Percentiles rank a stretch among this genome's conserved stretches.
Conservation (phyloP, 2,888 invertebrate genomes). For the Imbricaverruca yamaguchii region DNA sequence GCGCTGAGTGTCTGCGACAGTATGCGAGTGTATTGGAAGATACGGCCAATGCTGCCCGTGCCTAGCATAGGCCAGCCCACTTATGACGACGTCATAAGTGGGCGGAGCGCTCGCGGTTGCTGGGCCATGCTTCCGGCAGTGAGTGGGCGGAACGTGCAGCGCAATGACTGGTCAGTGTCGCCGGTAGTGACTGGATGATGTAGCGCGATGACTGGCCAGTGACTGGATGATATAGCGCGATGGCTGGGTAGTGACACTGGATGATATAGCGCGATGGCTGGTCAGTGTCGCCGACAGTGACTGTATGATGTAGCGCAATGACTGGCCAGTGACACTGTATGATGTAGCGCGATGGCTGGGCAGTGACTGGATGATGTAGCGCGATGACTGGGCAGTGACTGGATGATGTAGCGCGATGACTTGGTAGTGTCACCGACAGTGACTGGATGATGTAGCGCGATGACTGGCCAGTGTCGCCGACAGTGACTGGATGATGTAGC, state of each 20-base stretch:
- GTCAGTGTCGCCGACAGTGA: neutral
- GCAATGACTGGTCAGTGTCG: neutral
- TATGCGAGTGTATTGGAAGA: no score
- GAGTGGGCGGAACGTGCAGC: neutral
- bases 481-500: neutral
- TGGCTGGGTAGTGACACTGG: neutral
- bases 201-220: neutral
- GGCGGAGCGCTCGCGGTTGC: neutral
- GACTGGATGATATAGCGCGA: neutral
- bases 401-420: neutral
- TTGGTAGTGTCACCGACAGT: neutral
- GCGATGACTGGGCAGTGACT: neutral
- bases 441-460: neutral
- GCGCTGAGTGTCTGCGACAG: no score
- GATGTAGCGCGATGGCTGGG: neutral
- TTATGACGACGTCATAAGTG: no score
- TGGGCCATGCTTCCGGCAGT: neutral
- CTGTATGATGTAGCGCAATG: no score
- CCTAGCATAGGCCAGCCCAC: no score
- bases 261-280: neutral
- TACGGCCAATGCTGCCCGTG: no score
- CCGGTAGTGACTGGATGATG: neutral
- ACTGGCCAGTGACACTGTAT: neutral
- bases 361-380: neutral
- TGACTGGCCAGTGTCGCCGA: neutral